Conservation (phyloP, 2,797 vertebrate genomes). For the Ficedula albicollis region DNA sequence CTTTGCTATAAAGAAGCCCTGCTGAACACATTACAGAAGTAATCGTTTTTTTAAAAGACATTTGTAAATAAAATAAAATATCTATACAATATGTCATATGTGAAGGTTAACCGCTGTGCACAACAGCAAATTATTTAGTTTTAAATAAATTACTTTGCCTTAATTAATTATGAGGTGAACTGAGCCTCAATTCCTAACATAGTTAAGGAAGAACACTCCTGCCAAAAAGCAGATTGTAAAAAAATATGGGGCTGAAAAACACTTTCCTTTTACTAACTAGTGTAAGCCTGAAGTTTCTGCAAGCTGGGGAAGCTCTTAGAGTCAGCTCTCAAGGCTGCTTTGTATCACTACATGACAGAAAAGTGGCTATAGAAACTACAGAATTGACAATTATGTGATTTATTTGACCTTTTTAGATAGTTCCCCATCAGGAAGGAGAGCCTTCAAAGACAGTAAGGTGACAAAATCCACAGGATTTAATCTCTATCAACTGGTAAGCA, state of each 20-base stretch:
- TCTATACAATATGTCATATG: background rate
- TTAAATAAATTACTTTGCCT: background rate
- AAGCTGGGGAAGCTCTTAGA: background rate
- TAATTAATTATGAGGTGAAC: conserved; percentile 32
- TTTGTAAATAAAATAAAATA: conserved; percentile 21
- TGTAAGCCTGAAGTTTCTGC: background rate
- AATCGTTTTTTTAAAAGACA: conserved; percentile 15
- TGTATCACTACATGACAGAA: background rate
- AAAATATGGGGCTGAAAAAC: background rate
- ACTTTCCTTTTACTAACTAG: background rate
- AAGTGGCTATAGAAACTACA: background rate
- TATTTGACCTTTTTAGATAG: background rate
- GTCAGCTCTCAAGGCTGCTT: background rate
- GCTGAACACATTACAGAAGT: background rate
- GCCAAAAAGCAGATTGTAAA: background rate
- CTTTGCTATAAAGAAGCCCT: conserved; percentile 2
- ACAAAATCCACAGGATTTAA: background rate
- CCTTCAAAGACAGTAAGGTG: background rate
- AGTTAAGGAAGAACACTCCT: background rate
- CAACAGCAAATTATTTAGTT: background rate
- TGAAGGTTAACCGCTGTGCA: background rate
- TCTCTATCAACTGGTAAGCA: background rate
- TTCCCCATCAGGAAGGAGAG: background rate
- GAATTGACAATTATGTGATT: background rate
- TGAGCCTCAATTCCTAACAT: background rate